These are phyloP conservation scores for Rhopalosiphum padi DNA, from an alignment of 1,140 invertebrate species.

Conservation along the genomic window DNA sequence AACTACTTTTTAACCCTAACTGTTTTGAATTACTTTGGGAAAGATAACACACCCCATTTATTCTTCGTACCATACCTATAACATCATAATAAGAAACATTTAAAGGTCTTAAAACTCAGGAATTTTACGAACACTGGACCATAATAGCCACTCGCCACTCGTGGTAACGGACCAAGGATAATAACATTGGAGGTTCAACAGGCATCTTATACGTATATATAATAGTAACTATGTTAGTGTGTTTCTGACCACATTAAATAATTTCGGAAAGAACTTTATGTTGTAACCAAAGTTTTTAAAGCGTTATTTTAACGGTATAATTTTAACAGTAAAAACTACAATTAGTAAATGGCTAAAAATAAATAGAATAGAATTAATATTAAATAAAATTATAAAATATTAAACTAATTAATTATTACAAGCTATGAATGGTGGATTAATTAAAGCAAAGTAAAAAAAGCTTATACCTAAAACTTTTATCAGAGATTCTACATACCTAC, in stretches of 20 bases:
- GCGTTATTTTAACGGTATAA: not conserved
- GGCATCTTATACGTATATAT: not conserved
- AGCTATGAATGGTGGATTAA: too few relatives aligned
- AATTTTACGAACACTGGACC: not conserved
- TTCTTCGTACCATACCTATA: not conserved
- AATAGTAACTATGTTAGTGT: not conserved
- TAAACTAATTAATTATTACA: not conserved
- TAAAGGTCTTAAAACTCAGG: slow-evolving; percentile 29
- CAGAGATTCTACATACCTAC: not conserved
- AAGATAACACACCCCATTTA: not conserved
- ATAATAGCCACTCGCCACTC: slow-evolving; percentile 11
- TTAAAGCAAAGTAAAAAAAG: not conserved
- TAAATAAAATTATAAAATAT: too few relatives aligned
- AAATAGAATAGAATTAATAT: not conserved
- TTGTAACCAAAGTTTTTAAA: not conserved
- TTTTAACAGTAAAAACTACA: not conserved
- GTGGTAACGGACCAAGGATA: not conserved
- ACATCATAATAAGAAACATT: slow-evolving; percentile 36
- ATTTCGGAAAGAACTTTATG: not conserved
- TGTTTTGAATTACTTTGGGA: not conserved
- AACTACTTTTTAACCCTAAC: not conserved
- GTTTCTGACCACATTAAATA: not conserved
- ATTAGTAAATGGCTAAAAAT: not conserved
- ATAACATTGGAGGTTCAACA: slow-evolving; percentile 33
- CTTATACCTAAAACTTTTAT: not conserved